A percentile compares a stretch with the other conserved stretches of the same genome.
Evolutionary conservation across 1,140 invertebrate species (phyloP).

Genomic region (Metaphire vulgaris): DNA sequence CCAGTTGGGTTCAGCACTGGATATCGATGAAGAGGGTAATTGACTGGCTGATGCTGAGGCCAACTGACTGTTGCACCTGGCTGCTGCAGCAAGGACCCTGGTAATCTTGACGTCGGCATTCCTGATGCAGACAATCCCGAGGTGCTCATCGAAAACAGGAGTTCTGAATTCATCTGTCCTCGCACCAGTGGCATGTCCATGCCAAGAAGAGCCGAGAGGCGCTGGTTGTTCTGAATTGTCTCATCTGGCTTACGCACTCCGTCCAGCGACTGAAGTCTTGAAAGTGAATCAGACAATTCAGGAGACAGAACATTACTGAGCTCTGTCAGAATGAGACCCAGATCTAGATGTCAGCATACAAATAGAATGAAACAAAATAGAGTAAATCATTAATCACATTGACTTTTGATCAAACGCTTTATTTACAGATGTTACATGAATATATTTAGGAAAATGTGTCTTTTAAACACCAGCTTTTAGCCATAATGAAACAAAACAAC

Average conservation of each 20-base stretch:
- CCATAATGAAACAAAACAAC: neutral
- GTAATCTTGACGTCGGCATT: too few relatives aligned
- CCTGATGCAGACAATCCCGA: neutral
- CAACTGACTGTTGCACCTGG: neutral
- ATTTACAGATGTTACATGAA: too few relatives aligned
- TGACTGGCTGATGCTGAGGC: neutral
- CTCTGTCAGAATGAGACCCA: neutral
- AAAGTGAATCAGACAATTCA: neutral
- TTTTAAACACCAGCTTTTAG: too few relatives aligned
- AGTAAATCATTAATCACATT: too few relatives aligned
- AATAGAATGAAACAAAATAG: too few relatives aligned
- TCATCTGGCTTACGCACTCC: neutral
- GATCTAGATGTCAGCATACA: too few relatives aligned
- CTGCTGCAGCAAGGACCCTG: too few relatives aligned
- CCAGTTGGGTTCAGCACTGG: too few relatives aligned
- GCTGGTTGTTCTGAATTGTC: neutral
- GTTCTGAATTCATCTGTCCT: neutral
- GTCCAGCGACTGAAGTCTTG: neutral
- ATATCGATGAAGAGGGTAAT: too few relatives aligned
- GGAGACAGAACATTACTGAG: neutral
- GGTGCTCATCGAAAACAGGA: neutral
- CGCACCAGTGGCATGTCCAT: neutral
- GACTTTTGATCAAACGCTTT: too few relatives aligned
- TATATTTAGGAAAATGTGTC: too few relatives aligned
- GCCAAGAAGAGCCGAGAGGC: neutral